Base-by-base conservation (phyloP, 2,113 vertebrate species). In the Bettongia penicillata region DNA sequence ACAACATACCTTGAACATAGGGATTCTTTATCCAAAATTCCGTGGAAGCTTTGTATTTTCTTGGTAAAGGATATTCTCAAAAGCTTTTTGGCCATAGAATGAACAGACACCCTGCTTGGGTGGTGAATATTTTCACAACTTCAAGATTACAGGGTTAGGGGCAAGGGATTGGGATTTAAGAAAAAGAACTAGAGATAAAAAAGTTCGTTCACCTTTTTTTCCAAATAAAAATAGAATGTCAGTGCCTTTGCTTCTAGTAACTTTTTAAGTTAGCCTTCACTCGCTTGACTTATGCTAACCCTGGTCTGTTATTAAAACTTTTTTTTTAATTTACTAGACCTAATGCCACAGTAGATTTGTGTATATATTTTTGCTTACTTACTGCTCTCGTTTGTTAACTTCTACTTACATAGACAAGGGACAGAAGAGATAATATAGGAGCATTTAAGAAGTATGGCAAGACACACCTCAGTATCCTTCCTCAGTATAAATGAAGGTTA, bases 11-110 rank as follows among this genome's bases (percentile, higher is more conserved):
- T 93, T 43, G 48, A 89, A 57, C 91, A 90, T 51, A 53, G 3
- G 61, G 68, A 57, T 93, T 61, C n/a, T 91, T 89, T 91, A 31
- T 43, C 92, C 77, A 77, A 91, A 94, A 94, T 55, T 52, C 92
- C 53, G 51, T 11, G 61, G n/a, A 94, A 93, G 52, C 49, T 24
- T 23, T 91, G 0, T 91, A 53, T 61, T 94, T 93, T 90, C 77
- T 49, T 92, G 47, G 77, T 84, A 93, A 96, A 91, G 77, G 57
- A 53, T 95, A 93, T 9, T 31, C 47, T 55, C 31, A 89, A 84
- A 89, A 84, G 55, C 90, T 68, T 92, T 92, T 90, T 3, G 91
- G 14, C 23, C 61, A 0, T 0, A n/a, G n/a, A 93, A 84, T 93
- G 93, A 96, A 48, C 16, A 93, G 37, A 9, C 31, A 23, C 4